Conservation (phyloP, 1,140 invertebrate genomes). For the Drosophila nigrodunni region DNA sequence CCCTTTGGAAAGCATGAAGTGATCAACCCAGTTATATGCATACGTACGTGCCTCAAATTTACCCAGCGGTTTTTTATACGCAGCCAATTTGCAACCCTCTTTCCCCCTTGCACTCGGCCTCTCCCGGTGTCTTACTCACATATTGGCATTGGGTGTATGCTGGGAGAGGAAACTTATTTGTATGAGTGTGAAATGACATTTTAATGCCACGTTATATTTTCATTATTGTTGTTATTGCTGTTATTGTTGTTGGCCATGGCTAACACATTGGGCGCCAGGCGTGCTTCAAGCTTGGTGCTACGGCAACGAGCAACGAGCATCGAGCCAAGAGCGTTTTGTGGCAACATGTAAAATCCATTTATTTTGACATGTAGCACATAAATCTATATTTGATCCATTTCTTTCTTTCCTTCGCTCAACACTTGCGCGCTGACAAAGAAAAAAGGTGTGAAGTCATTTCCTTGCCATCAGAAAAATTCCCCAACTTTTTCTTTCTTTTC, state of each 20-base stretch:
- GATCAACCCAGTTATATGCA: neutral
- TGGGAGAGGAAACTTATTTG: slow-evolving; percentile 57
- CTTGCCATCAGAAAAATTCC: slow-evolving; percentile 39
- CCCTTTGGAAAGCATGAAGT: neutral
- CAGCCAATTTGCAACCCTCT: neutral
- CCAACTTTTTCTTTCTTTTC: slow-evolving; percentile 4
- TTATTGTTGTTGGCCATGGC: slow-evolving; percentile 17
- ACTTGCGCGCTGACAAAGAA: slow-evolving; percentile 4
- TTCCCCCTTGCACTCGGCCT: neutral
- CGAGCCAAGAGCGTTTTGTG: slow-evolving; percentile 54
- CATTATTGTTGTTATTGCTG: slow-evolving; percentile 65
- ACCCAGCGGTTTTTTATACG: neutral
- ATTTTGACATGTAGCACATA: slow-evolving; percentile 78
- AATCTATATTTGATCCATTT: slow-evolving; percentile 80
- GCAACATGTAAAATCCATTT: slow-evolving; percentile 82
- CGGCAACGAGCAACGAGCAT: slow-evolving; percentile 2
- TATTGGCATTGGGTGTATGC: slow-evolving; percentile 17
- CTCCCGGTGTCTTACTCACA: neutral
- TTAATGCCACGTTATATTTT: slow-evolving; percentile 79
- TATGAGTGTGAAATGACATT: slow-evolving; percentile 71
- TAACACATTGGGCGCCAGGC: slow-evolving; percentile 13
- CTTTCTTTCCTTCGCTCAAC: slow-evolving; percentile 38
- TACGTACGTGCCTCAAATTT: neutral
- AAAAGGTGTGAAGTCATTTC: slow-evolving; percentile 73
- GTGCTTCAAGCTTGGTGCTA: slow-evolving; percentile 5